phyloP scores from a whole-genome alignment of 2,888 invertebrate genomes.

The Xanthia togata region DNA sequence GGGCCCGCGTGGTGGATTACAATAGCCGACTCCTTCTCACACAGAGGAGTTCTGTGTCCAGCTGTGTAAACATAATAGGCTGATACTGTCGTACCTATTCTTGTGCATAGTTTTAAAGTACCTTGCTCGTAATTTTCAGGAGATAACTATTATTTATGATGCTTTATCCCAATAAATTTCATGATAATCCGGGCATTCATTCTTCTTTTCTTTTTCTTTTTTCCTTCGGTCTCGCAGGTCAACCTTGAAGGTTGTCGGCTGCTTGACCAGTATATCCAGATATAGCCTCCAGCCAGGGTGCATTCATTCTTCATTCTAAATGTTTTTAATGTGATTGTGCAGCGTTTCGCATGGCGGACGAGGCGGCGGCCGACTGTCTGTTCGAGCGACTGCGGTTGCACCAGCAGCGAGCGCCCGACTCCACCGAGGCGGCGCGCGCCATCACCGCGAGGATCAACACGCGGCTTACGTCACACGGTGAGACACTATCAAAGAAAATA shows the following conservation, averaged over 20 bases:
- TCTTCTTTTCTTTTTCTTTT: not conserved
- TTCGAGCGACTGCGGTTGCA: constrained; percentile 86
- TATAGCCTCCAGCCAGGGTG: not conserved
- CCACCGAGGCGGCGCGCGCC: constrained; percentile 84
- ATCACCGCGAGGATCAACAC: constrained; percentile 86
- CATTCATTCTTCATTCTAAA: not conserved
- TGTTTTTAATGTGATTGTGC: constrained; percentile 33
- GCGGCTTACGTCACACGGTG: constrained; percentile 86
- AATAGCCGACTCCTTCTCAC: not conserved
- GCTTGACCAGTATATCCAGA: not conserved
- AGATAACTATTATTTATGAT: not conserved
- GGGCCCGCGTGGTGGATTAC: not conserved
- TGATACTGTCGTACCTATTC: not conserved
- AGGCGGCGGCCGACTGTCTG: constrained; percentile 83
- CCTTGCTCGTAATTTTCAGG: not conserved
- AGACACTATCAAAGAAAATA: not conserved
- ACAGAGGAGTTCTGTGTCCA: not conserved
- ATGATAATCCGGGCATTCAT: not conserved
- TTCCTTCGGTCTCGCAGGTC: not conserved
- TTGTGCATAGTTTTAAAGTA: not conserved
- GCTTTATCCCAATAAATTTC: not conserved
- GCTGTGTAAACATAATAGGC: not conserved
- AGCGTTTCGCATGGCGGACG: constrained; percentile 89
- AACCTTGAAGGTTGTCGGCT: not conserved
- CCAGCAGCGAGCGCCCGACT: constrained; percentile 86